Evolutionary conservation across 2,113 vertebrate species (phyloP).

Genomic region (Nothoprocta pentlandii): DNA sequence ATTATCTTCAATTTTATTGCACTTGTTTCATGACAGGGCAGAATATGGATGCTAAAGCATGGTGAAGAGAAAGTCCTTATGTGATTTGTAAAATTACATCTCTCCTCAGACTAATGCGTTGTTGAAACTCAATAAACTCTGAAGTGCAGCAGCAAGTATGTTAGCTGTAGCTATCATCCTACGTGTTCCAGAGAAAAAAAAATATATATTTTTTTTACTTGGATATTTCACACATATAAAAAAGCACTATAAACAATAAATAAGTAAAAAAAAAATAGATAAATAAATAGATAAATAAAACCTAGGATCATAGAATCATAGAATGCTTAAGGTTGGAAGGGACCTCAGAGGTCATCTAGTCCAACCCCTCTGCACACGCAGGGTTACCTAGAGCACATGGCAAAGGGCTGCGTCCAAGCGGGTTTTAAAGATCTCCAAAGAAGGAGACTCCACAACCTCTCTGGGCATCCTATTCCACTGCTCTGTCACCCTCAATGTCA

Average conservation of each 20-base stretch:
- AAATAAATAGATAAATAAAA: neutral
- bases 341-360: no score
- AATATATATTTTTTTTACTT: rapidly evolving
- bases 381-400: no score
- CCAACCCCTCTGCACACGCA: no score
- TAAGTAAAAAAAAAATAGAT: neutral
- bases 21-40: neutral
- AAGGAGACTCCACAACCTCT: no score
- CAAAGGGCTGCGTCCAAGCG: no score
- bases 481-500: no score
- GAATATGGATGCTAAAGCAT: neutral
- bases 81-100: neutral
- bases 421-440: no score
- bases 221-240: neutral
- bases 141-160: neutral
- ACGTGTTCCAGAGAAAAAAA: neutral
- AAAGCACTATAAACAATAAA: neutral
- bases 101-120: neutral
- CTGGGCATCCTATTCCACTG: no score
- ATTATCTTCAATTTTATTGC: neutral
- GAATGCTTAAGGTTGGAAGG: no score
- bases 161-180: neutral
- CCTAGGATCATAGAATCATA: no score
- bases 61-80: neutral
- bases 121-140: neutral